Percentiles rank a stretch among this genome's conserved stretches.
Conservation (phyloP, 2,797 vertebrate genomes). For the Tragopan temminckii region DNA sequence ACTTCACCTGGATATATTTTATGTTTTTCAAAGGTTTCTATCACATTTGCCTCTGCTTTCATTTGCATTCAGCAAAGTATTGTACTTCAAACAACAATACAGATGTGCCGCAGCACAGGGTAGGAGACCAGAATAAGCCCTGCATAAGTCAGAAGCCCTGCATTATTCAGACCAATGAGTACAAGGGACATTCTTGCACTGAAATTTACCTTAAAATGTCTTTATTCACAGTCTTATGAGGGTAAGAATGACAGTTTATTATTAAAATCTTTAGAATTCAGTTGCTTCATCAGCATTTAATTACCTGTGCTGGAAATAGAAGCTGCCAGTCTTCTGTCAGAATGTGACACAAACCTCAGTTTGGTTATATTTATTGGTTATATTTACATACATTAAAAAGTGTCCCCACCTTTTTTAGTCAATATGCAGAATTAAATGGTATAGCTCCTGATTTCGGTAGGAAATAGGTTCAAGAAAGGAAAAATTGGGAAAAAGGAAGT, state of each 20-base stretch:
- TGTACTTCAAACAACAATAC: background rate
- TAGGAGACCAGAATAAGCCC: background rate
- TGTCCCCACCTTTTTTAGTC: slow-evolving; percentile 47
- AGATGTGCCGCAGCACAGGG: background rate
- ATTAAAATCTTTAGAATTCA: slow-evolving; percentile 2
- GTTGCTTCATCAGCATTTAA: background rate
- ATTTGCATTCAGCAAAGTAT: background rate
- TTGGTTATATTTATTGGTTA: background rate
- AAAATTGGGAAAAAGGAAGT: slow-evolving; percentile 39
- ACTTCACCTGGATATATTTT: background rate
- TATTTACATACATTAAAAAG: slow-evolving; percentile 11
- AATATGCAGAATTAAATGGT: slow-evolving; percentile 37
- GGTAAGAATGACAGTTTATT: background rate
- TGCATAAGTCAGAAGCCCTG: background rate
- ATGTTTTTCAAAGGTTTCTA: background rate
- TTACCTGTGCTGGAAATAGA: background rate
- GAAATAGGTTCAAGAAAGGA: slow-evolving; percentile 66
- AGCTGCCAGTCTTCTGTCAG: background rate
- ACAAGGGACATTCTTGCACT: background rate
- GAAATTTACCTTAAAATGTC: slow-evolving; percentile 1
- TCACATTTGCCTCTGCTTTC: background rate
- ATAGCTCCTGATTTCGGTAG: slow-evolving; percentile 49
- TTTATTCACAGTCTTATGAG: background rate
- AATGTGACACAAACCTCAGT: background rate
- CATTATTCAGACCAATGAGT: background rate